Evolutionary conservation across 2,113 vertebrate genomes (phyloP), one percentile per base, ranked within the genome.

Genomic region (Tinamus guttatus): DNA sequence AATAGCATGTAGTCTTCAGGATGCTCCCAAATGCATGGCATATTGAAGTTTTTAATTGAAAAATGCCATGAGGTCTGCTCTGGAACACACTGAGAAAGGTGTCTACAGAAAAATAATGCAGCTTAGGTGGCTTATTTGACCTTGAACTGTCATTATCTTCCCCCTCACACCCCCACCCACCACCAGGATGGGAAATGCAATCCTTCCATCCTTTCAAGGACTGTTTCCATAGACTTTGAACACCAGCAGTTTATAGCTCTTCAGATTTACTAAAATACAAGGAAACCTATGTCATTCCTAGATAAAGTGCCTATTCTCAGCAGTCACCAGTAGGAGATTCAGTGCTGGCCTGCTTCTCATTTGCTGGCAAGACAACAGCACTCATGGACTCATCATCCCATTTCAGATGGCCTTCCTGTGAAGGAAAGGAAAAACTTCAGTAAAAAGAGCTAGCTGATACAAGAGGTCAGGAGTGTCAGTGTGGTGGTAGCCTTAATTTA

Each of bases 91-190:
- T 21, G 3, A n/a, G 12, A 47, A 38, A 28, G 4, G 9, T 36
- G 32, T 17, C 24, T 80, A 34, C 8, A n/a, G 43, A 18, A 13
- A 36, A 77, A 11, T 3, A 58, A 7, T 41, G 40, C 45, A 77
- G 3, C 20, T 14, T 7, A 8, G 5, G 27, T 65, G 13, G 3
- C 41, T 21, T 32, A 7, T 58, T 40, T 81, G 9, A 8, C 34
- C 28, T 36, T 73, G 54, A 54, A 45, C 3, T 38, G 59, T 4
- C 5, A 24, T 32, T 13, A 6, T 3, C 43, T 15, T 71, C 13
- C 6, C 2, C 38, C 14, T 71, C 13, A 47, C 40, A 38, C 11
- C 70, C 3, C 2, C 28, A 65, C 7, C 0, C 17, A 34, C 5
- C 16, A 7, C 3, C 28, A 58, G 54, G 18, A 36, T 49, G 25